Conservation (phyloP, 2,797 vertebrate species). For the Orientallactaga sibirica region DNA sequence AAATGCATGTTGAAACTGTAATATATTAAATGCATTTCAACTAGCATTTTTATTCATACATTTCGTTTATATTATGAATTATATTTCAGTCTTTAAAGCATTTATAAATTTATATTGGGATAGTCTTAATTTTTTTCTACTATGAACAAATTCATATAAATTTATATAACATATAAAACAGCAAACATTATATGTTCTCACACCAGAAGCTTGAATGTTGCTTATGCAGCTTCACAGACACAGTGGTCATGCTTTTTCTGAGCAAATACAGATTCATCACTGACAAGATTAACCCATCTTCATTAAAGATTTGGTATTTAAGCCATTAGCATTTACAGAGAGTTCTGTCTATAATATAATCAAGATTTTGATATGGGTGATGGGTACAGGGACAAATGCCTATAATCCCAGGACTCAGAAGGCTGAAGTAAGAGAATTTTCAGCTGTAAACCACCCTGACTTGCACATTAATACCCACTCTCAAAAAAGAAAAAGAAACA, state of each 20-base stretch:
- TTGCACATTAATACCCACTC: not conserved
- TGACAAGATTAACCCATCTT: conserved; percentile 35
- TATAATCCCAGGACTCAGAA: not conserved
- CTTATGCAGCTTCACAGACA: conserved; percentile 41
- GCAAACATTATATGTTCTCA: conserved; percentile 59
- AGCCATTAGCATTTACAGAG: conserved; percentile 56
- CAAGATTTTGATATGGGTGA: not conserved
- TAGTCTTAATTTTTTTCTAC: conserved; percentile 56
- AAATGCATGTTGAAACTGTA: conserved; percentile 35
- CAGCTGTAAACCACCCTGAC: not conserved
- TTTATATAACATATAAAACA: conserved; percentile 71
- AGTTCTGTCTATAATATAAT: not conserved
- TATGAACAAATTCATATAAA: conserved; percentile 71
- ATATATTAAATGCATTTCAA: conserved; percentile 67
- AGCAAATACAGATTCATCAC: conserved; percentile 71
- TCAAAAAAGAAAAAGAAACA: not conserved
- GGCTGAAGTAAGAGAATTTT: not conserved
- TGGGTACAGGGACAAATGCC: not conserved
- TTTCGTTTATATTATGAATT: conserved; percentile 78
- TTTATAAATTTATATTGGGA: conserved; percentile 65
- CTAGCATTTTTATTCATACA: conserved; percentile 67
- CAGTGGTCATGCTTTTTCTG: conserved; percentile 68
- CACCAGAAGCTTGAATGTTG: conserved; percentile 65
- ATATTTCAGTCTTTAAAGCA: conserved; percentile 67
- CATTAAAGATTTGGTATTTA: not conserved